Evolutionary conservation across 2,888 invertebrate genomes (phyloP), one percentile per base, ranked within the genome.

Genomic region (Cosmorhoe ocellata): DNA sequence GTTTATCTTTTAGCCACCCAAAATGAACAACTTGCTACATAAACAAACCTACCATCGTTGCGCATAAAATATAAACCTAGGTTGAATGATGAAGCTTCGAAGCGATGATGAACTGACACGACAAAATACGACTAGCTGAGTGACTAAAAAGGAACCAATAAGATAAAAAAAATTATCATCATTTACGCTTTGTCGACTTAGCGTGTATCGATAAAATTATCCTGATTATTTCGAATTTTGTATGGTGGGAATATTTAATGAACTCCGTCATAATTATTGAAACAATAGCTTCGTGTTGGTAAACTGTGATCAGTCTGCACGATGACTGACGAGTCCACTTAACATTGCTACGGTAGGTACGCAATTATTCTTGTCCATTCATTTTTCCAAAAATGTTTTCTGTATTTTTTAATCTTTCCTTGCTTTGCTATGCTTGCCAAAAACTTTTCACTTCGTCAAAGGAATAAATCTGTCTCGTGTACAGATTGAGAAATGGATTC

Each of bases 401-500:
- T 18, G 34, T n/a, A 37, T 44, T 32, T 31, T 38, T 47, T 39
- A 50, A 22, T 45, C 26, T 31, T 56, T 54, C 22, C 36, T 37
- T 38, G 42, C 43, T 13, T 13, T 38, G 42, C 43, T 13, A 11
- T 27, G 37, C 48, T 52, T 30, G 38, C 41, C 52, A 46, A 26
- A 59, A 51, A 49, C 51, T 28, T 43, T 11, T 54, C 37, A 11
- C 13, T 37, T 49, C 55, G 8, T 46, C 57, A 56, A 47, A 51
- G 45, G 51, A 65, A 62, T 61, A 61, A 59, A 47, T 54, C 57
- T 57, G 51, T 52, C 43, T 47, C 56, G 51, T 55, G 43, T 30
- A 53, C 31, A 40, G 36, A 38, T 60, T 64, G 52, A 61, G 60
- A 47, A 62, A 66, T 66, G 62, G 59, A 66, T 60, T 57, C 52